These are phyloP conservation scores for Alauda arvensis DNA, from an alignment of 2,797 vertebrate genomes.

Conservation along the genomic window DNA sequence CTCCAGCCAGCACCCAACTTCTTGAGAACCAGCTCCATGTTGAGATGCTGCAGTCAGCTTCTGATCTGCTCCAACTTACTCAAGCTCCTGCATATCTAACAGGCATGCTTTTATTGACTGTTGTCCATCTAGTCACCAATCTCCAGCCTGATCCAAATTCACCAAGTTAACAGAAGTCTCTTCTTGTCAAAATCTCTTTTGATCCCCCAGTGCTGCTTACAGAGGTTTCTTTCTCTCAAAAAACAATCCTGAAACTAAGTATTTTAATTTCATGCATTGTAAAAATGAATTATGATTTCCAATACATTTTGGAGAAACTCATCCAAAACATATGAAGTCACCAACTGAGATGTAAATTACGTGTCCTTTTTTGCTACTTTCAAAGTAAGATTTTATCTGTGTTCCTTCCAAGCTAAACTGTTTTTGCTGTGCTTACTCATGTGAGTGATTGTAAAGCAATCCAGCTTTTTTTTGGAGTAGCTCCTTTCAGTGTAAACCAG, in stretches of 20 bases:
- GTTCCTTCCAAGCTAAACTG: background rate
- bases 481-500: background rate
- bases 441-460: background rate
- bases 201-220: background rate
- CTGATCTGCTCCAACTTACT: background rate
- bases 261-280: conserved; percentile 18
- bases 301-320: background rate
- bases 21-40: background rate
- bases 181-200: conserved; percentile 13
- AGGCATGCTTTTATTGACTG: background rate
- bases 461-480: background rate
- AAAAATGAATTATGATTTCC: conserved; percentile 41
- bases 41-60: background rate
- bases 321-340: conserved; percentile 21
- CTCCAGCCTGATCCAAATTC: background rate
- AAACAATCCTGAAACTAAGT: conserved; percentile 7
- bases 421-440: background rate
- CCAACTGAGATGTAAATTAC: background rate
- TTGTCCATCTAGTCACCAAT: background rate
- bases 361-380: conserved; percentile 7
- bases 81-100: background rate
- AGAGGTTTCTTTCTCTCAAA: background rate
- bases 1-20: background rate
- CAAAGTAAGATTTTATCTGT: conserved; percentile 31
- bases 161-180: background rate